Percentiles rank a stretch among this genome's conserved stretches.
phyloP scores from a whole-genome alignment of 1,140 invertebrate genomes.

The Agrilus planipennis region DNA sequence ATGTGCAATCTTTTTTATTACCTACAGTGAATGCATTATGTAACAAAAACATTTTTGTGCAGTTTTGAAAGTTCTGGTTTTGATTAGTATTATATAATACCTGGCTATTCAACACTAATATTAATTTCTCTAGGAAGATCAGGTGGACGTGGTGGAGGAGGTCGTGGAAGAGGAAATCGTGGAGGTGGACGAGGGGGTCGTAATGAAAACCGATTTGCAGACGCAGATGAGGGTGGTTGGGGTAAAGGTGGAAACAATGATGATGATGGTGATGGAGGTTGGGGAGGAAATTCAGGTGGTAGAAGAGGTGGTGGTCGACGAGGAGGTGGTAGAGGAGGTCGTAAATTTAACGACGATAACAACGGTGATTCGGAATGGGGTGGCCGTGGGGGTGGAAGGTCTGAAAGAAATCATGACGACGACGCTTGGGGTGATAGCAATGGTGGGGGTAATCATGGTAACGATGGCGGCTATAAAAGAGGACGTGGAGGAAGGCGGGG shows the following conservation, averaged over 20 bases:
- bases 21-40: neutral
- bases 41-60: neutral
- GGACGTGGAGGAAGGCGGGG: too few relatives aligned
- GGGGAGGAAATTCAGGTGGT: slow-evolving; percentile 3
- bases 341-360: too few relatives aligned
- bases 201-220: slow-evolving; percentile 8
- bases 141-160: slow-evolving; percentile 7
- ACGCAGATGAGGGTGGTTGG: slow-evolving; percentile 9
- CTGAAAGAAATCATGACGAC: too few relatives aligned
- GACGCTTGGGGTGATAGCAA: neutral
- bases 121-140: slow-evolving; percentile 10
- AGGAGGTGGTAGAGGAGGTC: slow-evolving; percentile 8
- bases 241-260: slow-evolving; percentile 9
- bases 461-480: too few relatives aligned
- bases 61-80: neutral
- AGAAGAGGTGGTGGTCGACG: slow-evolving; percentile 11
- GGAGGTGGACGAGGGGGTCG: slow-evolving; percentile 12
- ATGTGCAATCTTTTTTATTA: neutral
- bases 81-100: too few relatives aligned
- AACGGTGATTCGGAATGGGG: too few relatives aligned
- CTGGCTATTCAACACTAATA: too few relatives aligned
- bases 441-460: too few relatives aligned
- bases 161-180: slow-evolving; percentile 9
- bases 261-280: slow-evolving; percentile 8
- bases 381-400: too few relatives aligned